These are phyloP conservation scores for Pangasius macronema DNA, from an alignment of 2,797 vertebrate species.

Conservation along the genomic window DNA sequence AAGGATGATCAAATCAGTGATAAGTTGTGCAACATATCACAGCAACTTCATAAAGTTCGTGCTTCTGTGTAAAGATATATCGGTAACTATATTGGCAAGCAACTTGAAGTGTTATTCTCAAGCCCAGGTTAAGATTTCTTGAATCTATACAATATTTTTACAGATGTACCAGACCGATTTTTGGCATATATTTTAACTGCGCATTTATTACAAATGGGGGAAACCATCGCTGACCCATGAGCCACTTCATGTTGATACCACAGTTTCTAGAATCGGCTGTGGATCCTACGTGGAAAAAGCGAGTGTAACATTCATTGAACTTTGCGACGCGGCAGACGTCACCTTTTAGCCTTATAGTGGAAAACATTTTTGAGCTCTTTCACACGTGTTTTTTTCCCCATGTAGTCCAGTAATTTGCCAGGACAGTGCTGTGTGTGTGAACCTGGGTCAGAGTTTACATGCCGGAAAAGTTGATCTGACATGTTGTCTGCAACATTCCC, in stretches of 20 bases:
- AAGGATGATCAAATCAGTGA: background rate
- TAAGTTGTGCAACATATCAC: background rate
- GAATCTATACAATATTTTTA: background rate
- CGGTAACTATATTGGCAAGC: background rate
- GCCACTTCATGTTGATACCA: background rate
- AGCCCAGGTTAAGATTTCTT: background rate
- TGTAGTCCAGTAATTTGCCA: background rate
- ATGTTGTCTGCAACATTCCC: background rate
- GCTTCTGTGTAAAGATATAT: background rate
- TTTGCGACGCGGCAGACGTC: background rate
- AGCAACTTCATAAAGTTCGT: background rate
- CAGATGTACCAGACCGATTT: background rate
- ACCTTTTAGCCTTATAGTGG: background rate
- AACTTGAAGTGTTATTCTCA: background rate
- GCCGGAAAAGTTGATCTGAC: background rate
- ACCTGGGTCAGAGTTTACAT: background rate
- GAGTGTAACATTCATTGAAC: background rate
- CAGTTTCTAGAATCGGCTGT: background rate
- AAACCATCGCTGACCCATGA: background rate
- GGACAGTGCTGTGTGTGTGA: background rate
- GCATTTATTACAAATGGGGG: too few relatives aligned
- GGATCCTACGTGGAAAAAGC: background rate
- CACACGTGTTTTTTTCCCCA: background rate
- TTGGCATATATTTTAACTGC: background rate
- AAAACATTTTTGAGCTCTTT: background rate